Evolutionary conservation across 2,113 vertebrate genomes (phyloP).

Genomic region (Meles meles): DNA sequence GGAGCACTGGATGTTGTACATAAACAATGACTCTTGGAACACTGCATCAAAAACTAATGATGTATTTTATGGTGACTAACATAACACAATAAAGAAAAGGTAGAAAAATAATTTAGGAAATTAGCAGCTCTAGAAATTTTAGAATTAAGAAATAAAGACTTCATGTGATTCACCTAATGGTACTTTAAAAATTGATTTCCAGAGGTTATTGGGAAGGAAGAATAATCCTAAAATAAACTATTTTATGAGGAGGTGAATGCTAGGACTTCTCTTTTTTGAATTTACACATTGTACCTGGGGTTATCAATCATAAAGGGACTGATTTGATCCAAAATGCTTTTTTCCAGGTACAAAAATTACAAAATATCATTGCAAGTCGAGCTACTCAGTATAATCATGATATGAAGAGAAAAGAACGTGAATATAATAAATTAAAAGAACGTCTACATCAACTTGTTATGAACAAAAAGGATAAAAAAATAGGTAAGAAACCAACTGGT

Average conservation of each 20-base stretch:
- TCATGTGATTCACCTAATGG: neutral
- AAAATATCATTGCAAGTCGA: slow-evolving; percentile 94
- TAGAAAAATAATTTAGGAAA: slow-evolving; percentile 18
- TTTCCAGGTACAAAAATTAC: slow-evolving; percentile 94
- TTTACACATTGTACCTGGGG: neutral
- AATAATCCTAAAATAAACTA: neutral
- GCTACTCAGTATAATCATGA: slow-evolving; percentile 97
- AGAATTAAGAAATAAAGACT: slow-evolving; percentile 19
- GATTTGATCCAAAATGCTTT: slow-evolving; percentile 44
- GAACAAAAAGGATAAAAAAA: slow-evolving; percentile 94
- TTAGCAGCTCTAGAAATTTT: neutral
- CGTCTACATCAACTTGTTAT: slow-evolving; percentile 93
- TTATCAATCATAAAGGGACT: neutral
- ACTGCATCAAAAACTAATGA: no score
- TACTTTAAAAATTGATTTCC: neutral
- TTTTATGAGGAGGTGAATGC: neutral
- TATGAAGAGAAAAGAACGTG: slow-evolving; percentile 96
- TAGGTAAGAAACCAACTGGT: slow-evolving; percentile 81
- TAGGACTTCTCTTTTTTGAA: neutral
- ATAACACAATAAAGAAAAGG: no score
- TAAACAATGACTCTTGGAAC: no score
- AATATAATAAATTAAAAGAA: slow-evolving; percentile 94
- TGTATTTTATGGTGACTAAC: no score
- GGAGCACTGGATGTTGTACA: neutral
- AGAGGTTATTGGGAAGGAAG: neutral